Conservation (phyloP, 2,888 invertebrate species). For the Synanthedon myopaeformis region DNA sequence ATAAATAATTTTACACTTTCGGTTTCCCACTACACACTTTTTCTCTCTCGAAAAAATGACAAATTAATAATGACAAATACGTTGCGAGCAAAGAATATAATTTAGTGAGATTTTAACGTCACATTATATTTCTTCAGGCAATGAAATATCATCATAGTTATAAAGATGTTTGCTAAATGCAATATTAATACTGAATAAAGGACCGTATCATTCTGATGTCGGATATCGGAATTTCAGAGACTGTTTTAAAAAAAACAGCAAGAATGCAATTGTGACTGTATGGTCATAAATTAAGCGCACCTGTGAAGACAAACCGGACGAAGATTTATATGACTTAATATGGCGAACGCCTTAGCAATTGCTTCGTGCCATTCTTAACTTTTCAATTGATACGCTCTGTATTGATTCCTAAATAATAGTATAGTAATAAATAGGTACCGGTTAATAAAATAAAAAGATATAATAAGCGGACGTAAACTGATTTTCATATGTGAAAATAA, state of each 20-base stretch:
- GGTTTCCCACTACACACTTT: not conserved
- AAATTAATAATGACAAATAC: conserved; percentile 1
- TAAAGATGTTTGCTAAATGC: no score
- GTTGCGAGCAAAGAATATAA: not conserved
- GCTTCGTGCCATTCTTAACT: conserved; percentile 11
- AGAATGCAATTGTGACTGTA: conserved; percentile 16
- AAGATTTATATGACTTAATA: conserved; percentile 27
- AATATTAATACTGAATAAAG: no score
- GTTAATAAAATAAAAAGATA: not conserved
- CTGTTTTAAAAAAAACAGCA: conserved; percentile 9
- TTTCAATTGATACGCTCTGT: conserved; percentile 12
- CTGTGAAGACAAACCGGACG: conserved; percentile 13
- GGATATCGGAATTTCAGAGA: conserved; percentile 1
- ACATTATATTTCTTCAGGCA: not conserved
- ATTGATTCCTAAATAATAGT: no score
- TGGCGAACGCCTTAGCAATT: conserved; percentile 14
- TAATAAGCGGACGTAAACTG: not conserved
- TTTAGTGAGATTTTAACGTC: not conserved
- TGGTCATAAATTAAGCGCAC: conserved; percentile 22
- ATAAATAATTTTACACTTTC: not conserved
- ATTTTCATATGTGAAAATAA: not conserved
- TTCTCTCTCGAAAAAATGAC: not conserved
- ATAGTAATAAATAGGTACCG: no score
- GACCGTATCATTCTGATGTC: no score
- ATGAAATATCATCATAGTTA: no score